phyloP scores from a whole-genome alignment of 1,140 invertebrate genomes.

The Planococcus citri region DNA sequence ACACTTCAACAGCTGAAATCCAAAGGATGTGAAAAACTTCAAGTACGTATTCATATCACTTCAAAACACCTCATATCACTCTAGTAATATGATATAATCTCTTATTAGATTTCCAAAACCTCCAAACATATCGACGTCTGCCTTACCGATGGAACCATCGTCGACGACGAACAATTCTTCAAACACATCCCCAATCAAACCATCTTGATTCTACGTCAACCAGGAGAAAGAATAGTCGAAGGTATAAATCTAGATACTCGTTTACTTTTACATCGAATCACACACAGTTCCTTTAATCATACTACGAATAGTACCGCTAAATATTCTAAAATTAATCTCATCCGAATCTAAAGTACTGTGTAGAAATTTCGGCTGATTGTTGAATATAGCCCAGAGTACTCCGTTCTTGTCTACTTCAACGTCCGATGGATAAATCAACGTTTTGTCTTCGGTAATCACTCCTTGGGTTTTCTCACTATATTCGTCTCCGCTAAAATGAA shows the following conservation, averaged over 20 bases:
- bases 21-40: conserved; percentile 52
- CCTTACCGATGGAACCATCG: conserved; percentile 51
- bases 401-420: conserved; percentile 58
- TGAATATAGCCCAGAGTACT: conserved; percentile 58
- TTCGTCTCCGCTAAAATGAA: conserved; percentile 31
- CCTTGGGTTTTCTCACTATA: conserved; percentile 30
- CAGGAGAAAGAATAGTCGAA: conserved; percentile 36
- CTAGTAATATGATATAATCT: conserved; percentile 13
- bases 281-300: conserved; percentile 57
- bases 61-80: conserved; percentile 28
- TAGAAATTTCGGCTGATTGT: conserved; percentile 54
- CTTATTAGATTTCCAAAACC: conserved; percentile 22
- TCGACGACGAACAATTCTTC: conserved; percentile 61
- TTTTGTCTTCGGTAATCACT: conserved; percentile 50
- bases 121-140: conserved; percentile 12
- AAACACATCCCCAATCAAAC: conserved; percentile 55
- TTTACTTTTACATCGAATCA: conserved; percentile 28
- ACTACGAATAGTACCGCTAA: conserved; percentile 47
- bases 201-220: conserved; percentile 49
- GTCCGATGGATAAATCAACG: conserved; percentile 62
- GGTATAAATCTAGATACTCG: conserved; percentile 14
- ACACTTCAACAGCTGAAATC: conserved; percentile 45
- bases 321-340: conserved; percentile 57
- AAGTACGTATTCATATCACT: conserved; percentile 39
- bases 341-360: conserved; percentile 46